phyloP scores from a whole-genome alignment of 1,140 invertebrate genomes.

The Vollenhovia emeryi region DNA sequence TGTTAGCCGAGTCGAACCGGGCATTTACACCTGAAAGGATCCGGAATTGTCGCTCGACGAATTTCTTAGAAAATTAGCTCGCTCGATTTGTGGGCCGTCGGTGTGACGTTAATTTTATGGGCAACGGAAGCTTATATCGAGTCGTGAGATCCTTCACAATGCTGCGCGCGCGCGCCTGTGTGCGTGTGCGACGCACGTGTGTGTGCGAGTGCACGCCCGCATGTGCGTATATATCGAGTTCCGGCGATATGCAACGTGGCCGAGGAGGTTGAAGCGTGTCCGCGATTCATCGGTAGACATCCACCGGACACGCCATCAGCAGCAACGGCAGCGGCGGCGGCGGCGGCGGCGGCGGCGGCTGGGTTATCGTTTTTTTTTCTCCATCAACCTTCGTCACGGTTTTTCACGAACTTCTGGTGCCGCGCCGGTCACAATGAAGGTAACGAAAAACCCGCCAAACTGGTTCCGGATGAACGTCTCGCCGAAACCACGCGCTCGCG shows the following conservation, averaged over 20 bases:
- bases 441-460: conserved; percentile 58
- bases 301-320: conserved; percentile 38
- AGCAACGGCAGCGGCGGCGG: background rate
- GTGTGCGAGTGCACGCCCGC: background rate
- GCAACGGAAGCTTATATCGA: conserved; percentile 30
- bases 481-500: conserved; percentile 50
- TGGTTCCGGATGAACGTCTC: conserved; percentile 55
- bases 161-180: background rate
- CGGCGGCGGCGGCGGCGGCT: background rate
- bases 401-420: conserved; percentile 59
- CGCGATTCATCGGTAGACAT: conserved; percentile 55
- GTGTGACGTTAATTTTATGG: conserved; percentile 53
- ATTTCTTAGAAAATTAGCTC: conserved; percentile 51
- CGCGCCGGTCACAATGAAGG: conserved; percentile 52
- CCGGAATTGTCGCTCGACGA: conserved; percentile 24
- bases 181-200: too few relatives aligned
- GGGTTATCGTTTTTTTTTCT: conserved; percentile 10
- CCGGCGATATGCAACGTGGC: conserved; percentile 40
- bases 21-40: conserved; percentile 20
- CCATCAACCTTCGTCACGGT: conserved; percentile 60
- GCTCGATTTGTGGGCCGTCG: conserved; percentile 17
- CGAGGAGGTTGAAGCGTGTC: conserved; percentile 42
- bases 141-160: background rate
- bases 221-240: conserved; percentile 27
- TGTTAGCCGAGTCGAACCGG: background rate